phyloP scores from a whole-genome alignment of 2,797 vertebrate genomes.

The Sarcoramphus papa region DNA sequence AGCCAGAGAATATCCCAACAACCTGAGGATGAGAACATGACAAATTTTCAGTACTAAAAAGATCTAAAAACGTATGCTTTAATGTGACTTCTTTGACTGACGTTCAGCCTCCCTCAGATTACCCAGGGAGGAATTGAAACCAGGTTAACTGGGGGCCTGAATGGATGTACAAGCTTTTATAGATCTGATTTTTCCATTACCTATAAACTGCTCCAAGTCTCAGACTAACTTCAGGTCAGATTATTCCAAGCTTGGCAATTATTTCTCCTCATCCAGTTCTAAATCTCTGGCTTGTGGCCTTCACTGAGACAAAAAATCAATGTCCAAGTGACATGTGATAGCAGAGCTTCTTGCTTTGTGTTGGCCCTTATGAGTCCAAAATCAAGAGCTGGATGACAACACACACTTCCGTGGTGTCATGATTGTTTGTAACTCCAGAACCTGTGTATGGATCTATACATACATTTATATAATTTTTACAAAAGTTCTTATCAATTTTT shows the following conservation, averaged over 20 bases:
- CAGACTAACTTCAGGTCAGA: neutral
- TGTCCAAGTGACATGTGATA: neutral
- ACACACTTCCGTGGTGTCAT: neutral
- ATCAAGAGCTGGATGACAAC: neutral
- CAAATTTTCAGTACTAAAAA: conserved; percentile 18
- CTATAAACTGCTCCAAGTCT: neutral
- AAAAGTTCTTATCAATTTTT: neutral
- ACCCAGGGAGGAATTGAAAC: neutral
- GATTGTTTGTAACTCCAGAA: neutral
- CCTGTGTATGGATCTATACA: neutral
- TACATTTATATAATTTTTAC: neutral
- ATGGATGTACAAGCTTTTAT: neutral
- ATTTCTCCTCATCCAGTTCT: neutral
- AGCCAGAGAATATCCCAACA: conserved; percentile 33
- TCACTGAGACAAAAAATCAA: neutral
- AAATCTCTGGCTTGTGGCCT: neutral
- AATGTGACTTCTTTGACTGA: conserved; percentile 42
- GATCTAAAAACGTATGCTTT: neutral
- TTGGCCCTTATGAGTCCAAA: neutral
- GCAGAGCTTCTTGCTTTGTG: neutral
- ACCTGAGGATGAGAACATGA: conserved; percentile 24
- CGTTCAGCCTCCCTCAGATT: conserved; percentile 1
- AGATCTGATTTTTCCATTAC: conserved; percentile 26
- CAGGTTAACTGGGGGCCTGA: neutral
- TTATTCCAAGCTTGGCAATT: neutral